Evolutionary conservation across 2,888 invertebrate genomes (phyloP).

Genomic region (Argyra leucocephala): DNA sequence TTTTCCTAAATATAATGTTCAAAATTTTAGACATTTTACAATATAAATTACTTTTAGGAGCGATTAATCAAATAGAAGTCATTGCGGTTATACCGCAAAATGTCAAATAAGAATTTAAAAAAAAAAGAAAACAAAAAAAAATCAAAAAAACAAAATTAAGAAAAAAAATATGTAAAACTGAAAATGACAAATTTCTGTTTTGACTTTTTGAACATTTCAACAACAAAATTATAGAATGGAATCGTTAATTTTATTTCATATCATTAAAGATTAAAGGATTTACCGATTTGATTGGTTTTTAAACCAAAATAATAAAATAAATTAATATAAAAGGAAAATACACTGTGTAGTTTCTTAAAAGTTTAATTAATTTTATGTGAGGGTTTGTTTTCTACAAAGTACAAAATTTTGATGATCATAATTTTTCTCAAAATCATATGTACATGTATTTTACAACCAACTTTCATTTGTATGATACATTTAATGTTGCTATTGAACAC

Average conservation of each 20-base stretch:
- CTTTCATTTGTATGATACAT: too few species aligned
- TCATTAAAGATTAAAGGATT: too few species aligned
- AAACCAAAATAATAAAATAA: background rate
- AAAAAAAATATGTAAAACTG: background rate
- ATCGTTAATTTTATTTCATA: background rate
- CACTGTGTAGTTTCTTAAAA: too few species aligned
- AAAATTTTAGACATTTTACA: background rate
- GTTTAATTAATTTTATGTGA: too few species aligned
- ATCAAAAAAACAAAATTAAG: background rate
- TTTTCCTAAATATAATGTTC: too few species aligned
- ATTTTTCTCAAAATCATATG: too few species aligned
- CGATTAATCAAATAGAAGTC: background rate
- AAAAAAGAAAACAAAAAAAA: background rate
- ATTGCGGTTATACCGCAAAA: background rate
- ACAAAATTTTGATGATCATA: too few species aligned
- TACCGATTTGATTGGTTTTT: background rate
- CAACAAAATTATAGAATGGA: constrained; percentile 1
- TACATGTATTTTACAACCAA: too few species aligned
- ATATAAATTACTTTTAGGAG: background rate
- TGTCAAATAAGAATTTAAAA: background rate
- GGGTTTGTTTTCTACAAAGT: too few species aligned
- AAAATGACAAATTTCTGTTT: background rate
- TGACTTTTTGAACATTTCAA: background rate
- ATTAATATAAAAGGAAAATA: too few species aligned
- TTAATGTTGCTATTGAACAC: too few species aligned